Evolutionary conservation across 2,797 vertebrate species (phyloP).

Genomic region (Malacoraja senta): DNA sequence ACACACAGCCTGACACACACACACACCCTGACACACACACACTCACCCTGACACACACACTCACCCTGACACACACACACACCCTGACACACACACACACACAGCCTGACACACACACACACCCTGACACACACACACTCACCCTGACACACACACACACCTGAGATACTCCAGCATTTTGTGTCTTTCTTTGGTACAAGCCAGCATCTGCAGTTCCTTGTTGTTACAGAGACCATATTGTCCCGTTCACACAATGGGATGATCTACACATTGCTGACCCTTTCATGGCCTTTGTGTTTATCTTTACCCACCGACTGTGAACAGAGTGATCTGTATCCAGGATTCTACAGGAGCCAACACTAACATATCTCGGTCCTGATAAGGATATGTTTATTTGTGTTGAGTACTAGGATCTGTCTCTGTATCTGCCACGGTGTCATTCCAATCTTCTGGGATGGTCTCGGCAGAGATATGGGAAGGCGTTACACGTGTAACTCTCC

Average conservation of each 20-base stretch:
- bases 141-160: too few species aligned
- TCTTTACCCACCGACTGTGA: neutral
- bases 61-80: too few species aligned
- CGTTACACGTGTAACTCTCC: too few species aligned
- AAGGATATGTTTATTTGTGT: neutral
- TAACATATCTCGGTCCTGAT: constrained; percentile 28
- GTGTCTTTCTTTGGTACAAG: too few species aligned
- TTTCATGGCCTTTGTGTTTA: neutral
- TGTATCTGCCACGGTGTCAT: neutral
- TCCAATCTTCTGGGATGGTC: neutral
- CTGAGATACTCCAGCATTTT: too few species aligned
- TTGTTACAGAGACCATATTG: neutral
- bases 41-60: too few species aligned
- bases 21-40: too few species aligned
- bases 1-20: too few species aligned
- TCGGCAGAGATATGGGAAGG: neutral
- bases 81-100: too few species aligned
- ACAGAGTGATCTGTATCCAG: neutral
- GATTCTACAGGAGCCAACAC: neutral
- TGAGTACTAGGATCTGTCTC: neutral
- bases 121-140: too few species aligned
- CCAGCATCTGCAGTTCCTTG: too few species aligned
- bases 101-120: too few species aligned
- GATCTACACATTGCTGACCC: neutral
- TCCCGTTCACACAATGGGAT: neutral